phyloP scores from a whole-genome alignment of 2,797 vertebrate genomes.

The Heterohyrax brucei region DNA sequence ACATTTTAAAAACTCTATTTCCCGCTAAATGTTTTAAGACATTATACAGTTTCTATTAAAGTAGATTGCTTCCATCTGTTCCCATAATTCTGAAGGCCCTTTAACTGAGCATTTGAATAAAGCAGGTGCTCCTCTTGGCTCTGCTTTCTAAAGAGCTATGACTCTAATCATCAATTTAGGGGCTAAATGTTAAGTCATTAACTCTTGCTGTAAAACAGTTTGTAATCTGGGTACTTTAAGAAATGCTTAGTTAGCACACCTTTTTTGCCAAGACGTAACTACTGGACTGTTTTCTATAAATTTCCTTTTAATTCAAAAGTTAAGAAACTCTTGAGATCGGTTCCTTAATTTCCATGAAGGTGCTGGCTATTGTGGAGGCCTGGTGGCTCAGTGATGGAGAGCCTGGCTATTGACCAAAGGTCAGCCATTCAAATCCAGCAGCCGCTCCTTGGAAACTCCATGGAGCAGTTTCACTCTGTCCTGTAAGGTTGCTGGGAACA shows the following conservation, averaged over 20 bases:
- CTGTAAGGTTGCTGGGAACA: too few relatives aligned
- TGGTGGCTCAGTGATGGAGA: too few relatives aligned
- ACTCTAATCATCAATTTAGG: not conserved
- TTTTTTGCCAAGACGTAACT: slow-evolving; percentile 40
- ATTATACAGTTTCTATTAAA: not conserved
- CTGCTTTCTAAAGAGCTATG: not conserved
- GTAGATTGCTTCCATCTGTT: not conserved
- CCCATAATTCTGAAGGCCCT: not conserved
- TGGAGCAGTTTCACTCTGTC: too few relatives aligned
- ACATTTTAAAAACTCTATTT: not conserved
- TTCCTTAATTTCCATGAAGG: not conserved
- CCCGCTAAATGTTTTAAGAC: not conserved
- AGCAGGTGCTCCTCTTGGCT: not conserved
- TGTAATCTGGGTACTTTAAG: slow-evolving; percentile 58
- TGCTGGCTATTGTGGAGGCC: not conserved
- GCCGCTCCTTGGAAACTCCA: too few relatives aligned
- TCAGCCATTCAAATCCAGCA: too few relatives aligned
- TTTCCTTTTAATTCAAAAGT: slow-evolving; percentile 63
- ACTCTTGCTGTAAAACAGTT: not conserved
- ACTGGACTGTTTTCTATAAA: slow-evolving; percentile 23
- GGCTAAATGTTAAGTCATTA: slow-evolving; percentile 37
- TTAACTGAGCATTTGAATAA: not conserved
- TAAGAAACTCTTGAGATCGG: not conserved
- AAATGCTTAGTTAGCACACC: slow-evolving; percentile 25
- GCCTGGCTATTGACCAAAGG: too few relatives aligned